phyloP scores from a whole-genome alignment of 2,888 invertebrate species.

The Cephalotes varians region DNA sequence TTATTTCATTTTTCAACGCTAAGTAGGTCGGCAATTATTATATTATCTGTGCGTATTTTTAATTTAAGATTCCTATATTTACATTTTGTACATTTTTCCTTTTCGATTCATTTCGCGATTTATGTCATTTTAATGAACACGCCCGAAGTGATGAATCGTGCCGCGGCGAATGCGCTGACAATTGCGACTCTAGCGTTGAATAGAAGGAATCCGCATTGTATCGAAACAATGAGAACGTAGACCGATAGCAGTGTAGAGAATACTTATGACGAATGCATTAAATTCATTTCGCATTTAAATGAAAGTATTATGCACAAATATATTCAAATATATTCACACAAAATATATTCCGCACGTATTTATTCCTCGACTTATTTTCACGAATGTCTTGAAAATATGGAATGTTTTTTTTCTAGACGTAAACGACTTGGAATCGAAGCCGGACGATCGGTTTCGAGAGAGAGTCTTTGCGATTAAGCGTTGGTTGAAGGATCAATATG shows the following conservation, averaged over 20 bases:
- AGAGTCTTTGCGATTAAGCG: constrained; percentile 75
- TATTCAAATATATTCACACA: neutral
- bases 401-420: constrained; percentile 32
- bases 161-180: constrained; percentile 6
- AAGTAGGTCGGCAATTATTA: constrained; percentile 6
- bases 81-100: neutral
- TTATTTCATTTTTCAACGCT: neutral
- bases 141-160: neutral
- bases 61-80: neutral
- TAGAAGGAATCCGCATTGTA: constrained; percentile 47
- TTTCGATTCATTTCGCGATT: constrained; percentile 5
- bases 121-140: constrained; percentile 26
- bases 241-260: neutral
- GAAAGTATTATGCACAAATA: constrained; percentile 14
- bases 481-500: constrained; percentile 80
- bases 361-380: neutral
- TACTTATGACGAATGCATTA: constrained; percentile 12
- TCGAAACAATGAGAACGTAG: constrained; percentile 33
- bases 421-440: constrained; percentile 11
- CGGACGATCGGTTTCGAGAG: constrained; percentile 60
- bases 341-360: neutral
- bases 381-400: neutral
- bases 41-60: neutral
- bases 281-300: constrained; percentile 40
- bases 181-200: constrained; percentile 37